Evolutionary conservation across 2,113 vertebrate genomes (phyloP).

Genomic region (Barnardius zonarius): DNA sequence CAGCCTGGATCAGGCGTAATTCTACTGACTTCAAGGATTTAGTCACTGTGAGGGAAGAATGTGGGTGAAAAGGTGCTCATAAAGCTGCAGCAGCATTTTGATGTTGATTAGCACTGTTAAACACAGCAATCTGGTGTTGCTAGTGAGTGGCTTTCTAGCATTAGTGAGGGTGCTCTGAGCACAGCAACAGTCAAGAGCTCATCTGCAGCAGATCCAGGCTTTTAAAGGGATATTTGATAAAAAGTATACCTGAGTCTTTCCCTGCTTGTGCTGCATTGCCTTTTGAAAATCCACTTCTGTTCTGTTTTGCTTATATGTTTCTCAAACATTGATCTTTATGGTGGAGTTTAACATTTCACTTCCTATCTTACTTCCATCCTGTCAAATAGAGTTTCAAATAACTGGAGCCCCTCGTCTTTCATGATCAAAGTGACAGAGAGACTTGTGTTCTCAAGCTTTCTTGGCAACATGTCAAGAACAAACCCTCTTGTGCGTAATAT

Average conservation of each 20-base stretch:
- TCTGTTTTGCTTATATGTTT: conserved; percentile 11
- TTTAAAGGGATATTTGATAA: conserved; percentile 8
- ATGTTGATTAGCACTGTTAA: neutral
- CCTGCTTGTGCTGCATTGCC: neutral
- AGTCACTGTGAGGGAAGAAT: neutral
- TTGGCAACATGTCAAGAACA: conserved; percentile 23
- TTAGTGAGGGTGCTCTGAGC: neutral
- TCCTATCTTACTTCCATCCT: conserved; percentile 59
- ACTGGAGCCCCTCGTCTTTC: conserved; percentile 58
- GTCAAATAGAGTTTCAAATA: conserved; percentile 66
- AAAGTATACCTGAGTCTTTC: neutral
- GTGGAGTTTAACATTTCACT: conserved; percentile 55
- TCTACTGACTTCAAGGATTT: conserved; percentile 37
- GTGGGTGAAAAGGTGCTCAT: conserved; percentile 22
- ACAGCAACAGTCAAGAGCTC: neutral
- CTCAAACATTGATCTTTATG: conserved; percentile 54
- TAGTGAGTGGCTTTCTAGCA: neutral
- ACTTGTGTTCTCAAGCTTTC: conserved; percentile 55
- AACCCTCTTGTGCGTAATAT: neutral
- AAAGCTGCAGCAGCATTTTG: conserved; percentile 32
- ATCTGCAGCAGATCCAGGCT: neutral
- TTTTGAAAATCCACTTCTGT: conserved; percentile 23
- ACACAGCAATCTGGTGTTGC: neutral
- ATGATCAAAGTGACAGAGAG: conserved; percentile 66
- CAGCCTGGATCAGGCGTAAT: neutral